Evolutionary conservation across 2,113 vertebrate genomes (phyloP), one percentile per base, ranked within the genome.

Genomic region (Procavia capensis): DNA sequence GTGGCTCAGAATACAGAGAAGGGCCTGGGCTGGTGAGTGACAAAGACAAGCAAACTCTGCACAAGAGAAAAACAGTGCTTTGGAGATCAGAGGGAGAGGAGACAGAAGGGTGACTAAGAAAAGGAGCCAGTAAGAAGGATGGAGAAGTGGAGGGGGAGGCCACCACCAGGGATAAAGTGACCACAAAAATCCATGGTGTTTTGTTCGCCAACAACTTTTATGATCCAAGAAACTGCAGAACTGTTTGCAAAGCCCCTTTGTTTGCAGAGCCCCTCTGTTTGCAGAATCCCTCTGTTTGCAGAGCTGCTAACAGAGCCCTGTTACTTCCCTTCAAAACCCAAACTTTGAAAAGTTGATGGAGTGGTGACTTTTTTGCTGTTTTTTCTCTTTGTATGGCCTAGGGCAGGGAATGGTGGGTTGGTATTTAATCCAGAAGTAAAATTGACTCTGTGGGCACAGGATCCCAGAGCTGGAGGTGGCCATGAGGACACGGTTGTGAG

Each of bases 161-260:
- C 8, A 0, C 6, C 13, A 0, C 16, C 0, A 3, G 22, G 8
- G 36, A 31, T 2, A 2, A 36, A 22, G 9, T 9, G 84, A 14
- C 43, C 4, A 0, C 5, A 74, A 3, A 2, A 43, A 16, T 0
- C 0, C 4, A 24, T 0, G 3, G 39, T 20, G 9, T 25, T 0
- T 5, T 7, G 27, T 5, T 27, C 24, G 20, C 41, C 34, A 25
- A 17, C 59, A 59, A 54, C 11, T n/a, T 22, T 1, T 0, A 29
- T 0, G 25, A 43, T 5, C 61, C 9, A 20, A 41, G 50, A 50
- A 13, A 66, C 41, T 3, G 2, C 20, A 16, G 36, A 19, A 25
- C 88, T 11, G 9, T 31, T 9, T 57, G 24, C 14, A 57, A 66
- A 29, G 72, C 10, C 64, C 31, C 24, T 66, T 31, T 64, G 27